phyloP scores from a whole-genome alignment of 2,888 invertebrate genomes.

The Dicyrtoma fusca region DNA sequence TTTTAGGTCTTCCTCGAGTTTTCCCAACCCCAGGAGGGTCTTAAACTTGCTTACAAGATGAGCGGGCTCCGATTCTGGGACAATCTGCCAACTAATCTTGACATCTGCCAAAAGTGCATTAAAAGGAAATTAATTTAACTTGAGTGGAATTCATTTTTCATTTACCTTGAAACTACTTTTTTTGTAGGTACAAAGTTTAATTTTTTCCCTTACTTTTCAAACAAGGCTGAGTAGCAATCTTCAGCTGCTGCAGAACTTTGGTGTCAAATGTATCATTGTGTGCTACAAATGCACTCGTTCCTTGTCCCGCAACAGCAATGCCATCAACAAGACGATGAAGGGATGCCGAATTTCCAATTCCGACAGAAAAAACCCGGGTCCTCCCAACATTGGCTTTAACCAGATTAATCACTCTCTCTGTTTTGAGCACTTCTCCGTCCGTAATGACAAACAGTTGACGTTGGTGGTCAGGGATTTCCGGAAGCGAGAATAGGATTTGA shows the following conservation, averaged over 20 bases:
- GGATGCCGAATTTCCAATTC: slow-evolving; percentile 59
- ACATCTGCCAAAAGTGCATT: too few species aligned
- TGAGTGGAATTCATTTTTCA: too few species aligned
- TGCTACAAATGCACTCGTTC: slow-evolving; percentile 59
- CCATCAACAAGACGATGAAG: slow-evolving; percentile 59
- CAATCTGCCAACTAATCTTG: too few species aligned
- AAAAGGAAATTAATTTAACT: too few species aligned
- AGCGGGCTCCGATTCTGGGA: too few species aligned
- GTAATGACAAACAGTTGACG: slow-evolving; percentile 59
- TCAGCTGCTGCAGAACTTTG: slow-evolving; percentile 57
- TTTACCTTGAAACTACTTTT: too few species aligned
- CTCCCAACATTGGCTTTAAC: slow-evolving; percentile 56
- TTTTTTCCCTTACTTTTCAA: too few species aligned
- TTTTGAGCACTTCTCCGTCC: slow-evolving; percentile 59
- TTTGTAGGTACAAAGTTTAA: too few species aligned
- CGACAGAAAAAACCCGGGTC: slow-evolving; percentile 58
- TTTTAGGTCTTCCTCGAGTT: slow-evolving; percentile 41
- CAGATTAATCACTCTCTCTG: slow-evolving; percentile 57
- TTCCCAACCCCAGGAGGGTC: slow-evolving; percentile 55
- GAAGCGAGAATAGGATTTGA: slow-evolving; percentile 52
- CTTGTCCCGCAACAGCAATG: slow-evolving; percentile 59
- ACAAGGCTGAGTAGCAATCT: slow-evolving; percentile 56
- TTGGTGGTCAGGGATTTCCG: slow-evolving; percentile 51
- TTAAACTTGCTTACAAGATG: slow-evolving; percentile 46
- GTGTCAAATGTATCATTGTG: slow-evolving; percentile 56